Evolutionary conservation across 92 coral and sea anemone genomes (phyloP).

Genomic region (Palythoa heliodiscus): DNA sequence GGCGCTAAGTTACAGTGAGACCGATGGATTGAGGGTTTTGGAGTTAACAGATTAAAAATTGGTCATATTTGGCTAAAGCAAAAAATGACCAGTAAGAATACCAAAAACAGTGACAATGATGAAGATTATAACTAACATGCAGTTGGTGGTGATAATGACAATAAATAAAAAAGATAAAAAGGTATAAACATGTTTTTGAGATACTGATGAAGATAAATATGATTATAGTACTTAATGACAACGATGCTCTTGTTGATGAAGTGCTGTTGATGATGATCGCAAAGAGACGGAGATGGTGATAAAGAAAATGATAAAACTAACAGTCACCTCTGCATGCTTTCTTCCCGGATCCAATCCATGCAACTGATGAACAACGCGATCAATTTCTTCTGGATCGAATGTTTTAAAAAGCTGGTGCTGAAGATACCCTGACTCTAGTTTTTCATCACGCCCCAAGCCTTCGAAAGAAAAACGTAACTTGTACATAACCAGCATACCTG

Average conservation of each 20-base stretch:
- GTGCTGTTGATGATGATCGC: background rate
- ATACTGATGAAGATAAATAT: background rate
- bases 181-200: background rate
- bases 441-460: slow-evolving; percentile 55
- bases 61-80: no score
- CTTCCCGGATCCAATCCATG: slow-evolving; percentile 83
- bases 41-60: no score
- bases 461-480: background rate
- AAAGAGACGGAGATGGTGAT: background rate
- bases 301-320: background rate
- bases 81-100: no score
- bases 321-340: slow-evolving; percentile 73
- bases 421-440: slow-evolving; percentile 74
- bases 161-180: no score
- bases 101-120: no score
- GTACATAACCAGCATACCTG: no score
- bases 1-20: no score
- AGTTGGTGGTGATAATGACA: background rate
- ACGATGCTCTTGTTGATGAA: background rate
- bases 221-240: background rate
- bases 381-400: slow-evolving; percentile 79
- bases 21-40: no score
- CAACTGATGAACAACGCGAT: slow-evolving; percentile 66
- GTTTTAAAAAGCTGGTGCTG: slow-evolving; percentile 74
- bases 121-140: background rate